A percentile compares a stretch with the other conserved stretches of the same genome.
Conservation (phyloP, 2,797 vertebrate species). For the Centroberyx gerrardi region DNA sequence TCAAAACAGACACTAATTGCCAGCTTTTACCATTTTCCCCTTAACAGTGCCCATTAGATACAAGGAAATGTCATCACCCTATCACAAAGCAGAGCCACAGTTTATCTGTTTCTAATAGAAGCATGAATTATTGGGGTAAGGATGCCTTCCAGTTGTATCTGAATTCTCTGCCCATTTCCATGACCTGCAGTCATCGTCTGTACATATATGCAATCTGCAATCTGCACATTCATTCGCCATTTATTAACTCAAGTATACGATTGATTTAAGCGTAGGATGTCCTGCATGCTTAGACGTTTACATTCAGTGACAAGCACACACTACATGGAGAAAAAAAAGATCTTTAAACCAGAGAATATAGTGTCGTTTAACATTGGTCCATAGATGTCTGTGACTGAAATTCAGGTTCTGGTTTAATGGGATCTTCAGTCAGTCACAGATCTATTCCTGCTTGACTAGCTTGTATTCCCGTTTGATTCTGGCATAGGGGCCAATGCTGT, state of each 20-base stretch:
- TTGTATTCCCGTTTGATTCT: constrained; percentile 93
- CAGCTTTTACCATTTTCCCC: neutral
- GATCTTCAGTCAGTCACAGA: constrained; percentile 18
- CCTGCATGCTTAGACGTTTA: constrained; percentile 1
- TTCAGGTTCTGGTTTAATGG: constrained; percentile 28
- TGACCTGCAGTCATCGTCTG: neutral
- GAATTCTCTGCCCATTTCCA: constrained; percentile 9
- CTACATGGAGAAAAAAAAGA: neutral
- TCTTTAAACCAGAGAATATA: constrained; percentile 11
- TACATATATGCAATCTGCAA: neutral
- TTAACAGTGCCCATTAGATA: neutral
- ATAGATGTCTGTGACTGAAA: constrained; percentile 6
- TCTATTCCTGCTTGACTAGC: constrained; percentile 83
- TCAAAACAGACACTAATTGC: neutral
- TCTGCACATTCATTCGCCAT: neutral
- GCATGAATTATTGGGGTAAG: neutral
- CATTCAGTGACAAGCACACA: constrained; percentile 9
- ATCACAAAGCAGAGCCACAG: neutral
- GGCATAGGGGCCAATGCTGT: constrained; percentile 92
- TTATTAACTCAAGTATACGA: neutral
- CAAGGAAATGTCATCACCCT: constrained; percentile 2
- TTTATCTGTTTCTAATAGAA: neutral
- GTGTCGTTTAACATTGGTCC: constrained; percentile 6
- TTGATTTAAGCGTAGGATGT: neutral
- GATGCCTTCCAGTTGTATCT: constrained; percentile 1